Evolutionary conservation across 2,888 invertebrate genomes (phyloP), one percentile per base, ranked within the genome.

Genomic region (Leucoptera coffeella): DNA sequence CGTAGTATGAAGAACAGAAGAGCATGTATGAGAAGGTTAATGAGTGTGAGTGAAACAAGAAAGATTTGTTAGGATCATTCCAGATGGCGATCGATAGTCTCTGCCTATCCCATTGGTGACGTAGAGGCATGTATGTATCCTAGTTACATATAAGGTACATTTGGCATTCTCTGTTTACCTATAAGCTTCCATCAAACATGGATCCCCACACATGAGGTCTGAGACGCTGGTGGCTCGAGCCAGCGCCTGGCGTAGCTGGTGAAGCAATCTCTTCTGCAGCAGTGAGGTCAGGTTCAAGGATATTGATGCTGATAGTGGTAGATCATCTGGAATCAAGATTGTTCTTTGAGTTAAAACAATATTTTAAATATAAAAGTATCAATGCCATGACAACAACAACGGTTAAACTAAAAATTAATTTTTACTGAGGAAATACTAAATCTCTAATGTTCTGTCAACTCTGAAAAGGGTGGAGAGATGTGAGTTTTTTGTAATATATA

Each of bases 151-250:
- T n/a, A n/a, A n/a, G n/a, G n/a, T n/a, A n/a, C n/a, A n/a, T n/a
- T n/a, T n/a, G n/a, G n/a, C n/a, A n/a, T n/a, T n/a, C n/a, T n/a
- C n/a, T n/a, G n/a, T n/a, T n/a, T n/a, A n/a, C n/a, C n/a, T n/a
- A n/a, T n/a, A n/a, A n/a, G n/a, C n/a, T n/a, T n/a, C n/a, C n/a
- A n/a, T n/a, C n/a, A n/a, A n/a, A n/a, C n/a, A n/a, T n/a, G n/a
- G n/a, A n/a, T n/a, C n/a, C n/a, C n/a, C n/a, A n/a, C n/a, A n/a
- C 40, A 72, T 50, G 19, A 71, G 46, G 7, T 71, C 69, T 0
- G 69, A 69, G 2, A 72, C 52, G 37, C 69, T 67, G 29, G 62
- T 61, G 5, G 69, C 55, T 26, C 54, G 60, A 3, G 51, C 48
- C 32, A 71, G 40, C 9, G 64, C 65, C 15, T 50, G 42, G 13